Evolutionary conservation across 1,140 invertebrate species (phyloP).

Genomic region (Drosophila hydei): DNA sequence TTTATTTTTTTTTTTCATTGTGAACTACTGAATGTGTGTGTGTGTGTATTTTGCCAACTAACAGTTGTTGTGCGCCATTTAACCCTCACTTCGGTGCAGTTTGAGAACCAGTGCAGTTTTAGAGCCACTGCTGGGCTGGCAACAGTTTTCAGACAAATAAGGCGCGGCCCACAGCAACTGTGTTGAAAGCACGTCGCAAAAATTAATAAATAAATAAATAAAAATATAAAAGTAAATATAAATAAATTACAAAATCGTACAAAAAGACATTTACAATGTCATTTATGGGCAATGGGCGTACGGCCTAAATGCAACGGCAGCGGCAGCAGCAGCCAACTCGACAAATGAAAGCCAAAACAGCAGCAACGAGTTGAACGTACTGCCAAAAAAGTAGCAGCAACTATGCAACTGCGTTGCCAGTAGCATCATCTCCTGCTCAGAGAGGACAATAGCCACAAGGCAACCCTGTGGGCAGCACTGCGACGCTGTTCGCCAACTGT

Average conservation of each 20-base stretch:
- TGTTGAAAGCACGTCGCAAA: constrained; percentile 22
- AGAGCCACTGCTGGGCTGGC: neutral
- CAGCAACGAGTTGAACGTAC: neutral
- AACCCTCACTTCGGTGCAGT: constrained; percentile 2
- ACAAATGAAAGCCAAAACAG: neutral
- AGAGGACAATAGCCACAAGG: too few relatives aligned
- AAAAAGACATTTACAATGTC: constrained; percentile 15
- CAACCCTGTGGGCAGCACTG: too few relatives aligned
- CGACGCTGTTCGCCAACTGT: too few relatives aligned
- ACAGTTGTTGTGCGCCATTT: neutral
- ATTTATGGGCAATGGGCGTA: constrained; percentile 21
- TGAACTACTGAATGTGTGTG: constrained; percentile 10
- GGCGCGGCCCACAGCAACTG: constrained; percentile 17
- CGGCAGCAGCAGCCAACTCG: constrained; percentile 9
- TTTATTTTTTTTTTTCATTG: constrained; percentile 11
- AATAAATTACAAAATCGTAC: neutral
- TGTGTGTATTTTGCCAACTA: constrained; percentile 14
- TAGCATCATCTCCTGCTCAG: too few relatives aligned
- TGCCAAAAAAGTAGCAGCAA: neutral
- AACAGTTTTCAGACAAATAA: constrained; percentile 13
- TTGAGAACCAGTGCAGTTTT: constrained; percentile 25
- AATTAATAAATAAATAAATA: constrained; percentile 17
- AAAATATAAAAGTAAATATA: neutral
- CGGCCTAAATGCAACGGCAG: constrained; percentile 14
- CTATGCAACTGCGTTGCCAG: too few relatives aligned